These are phyloP conservation scores for Podotricha telesiphe DNA, from an alignment of 2,888 invertebrate species.

Conservation along the genomic window DNA sequence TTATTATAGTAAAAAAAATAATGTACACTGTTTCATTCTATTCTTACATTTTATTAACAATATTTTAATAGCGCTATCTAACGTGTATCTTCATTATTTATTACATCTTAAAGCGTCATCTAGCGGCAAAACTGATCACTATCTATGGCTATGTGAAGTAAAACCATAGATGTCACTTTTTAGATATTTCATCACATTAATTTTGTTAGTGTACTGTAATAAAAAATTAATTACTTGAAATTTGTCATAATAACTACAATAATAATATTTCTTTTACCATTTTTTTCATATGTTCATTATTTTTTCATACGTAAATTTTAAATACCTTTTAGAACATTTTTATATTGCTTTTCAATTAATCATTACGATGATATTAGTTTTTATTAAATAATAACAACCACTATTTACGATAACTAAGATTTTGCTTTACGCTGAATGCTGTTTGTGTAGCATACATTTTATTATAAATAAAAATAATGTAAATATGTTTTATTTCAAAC, in stretches of 20 bases:
- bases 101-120: conserved; percentile 17
- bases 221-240: not conserved
- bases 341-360: too few species aligned
- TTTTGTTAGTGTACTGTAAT: not conserved
- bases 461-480: not conserved
- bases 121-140: not conserved
- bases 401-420: too few species aligned
- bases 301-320: not conserved
- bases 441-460: not conserved
- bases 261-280: not conserved
- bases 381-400: too few species aligned
- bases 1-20: too few species aligned
- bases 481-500: not conserved
- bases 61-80: conserved; percentile 19
- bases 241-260: not conserved
- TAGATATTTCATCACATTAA: not conserved
- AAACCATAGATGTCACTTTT: not conserved
- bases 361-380: too few species aligned
- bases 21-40: too few species aligned
- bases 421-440: too few species aligned
- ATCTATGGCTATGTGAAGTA: not conserved
- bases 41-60: too few species aligned
- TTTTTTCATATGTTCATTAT: not conserved
- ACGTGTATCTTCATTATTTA: not conserved
- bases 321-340: too few species aligned